Evolutionary conservation across 2,888 invertebrate species (phyloP).

Genomic region (Aricia artaxerxes): DNA sequence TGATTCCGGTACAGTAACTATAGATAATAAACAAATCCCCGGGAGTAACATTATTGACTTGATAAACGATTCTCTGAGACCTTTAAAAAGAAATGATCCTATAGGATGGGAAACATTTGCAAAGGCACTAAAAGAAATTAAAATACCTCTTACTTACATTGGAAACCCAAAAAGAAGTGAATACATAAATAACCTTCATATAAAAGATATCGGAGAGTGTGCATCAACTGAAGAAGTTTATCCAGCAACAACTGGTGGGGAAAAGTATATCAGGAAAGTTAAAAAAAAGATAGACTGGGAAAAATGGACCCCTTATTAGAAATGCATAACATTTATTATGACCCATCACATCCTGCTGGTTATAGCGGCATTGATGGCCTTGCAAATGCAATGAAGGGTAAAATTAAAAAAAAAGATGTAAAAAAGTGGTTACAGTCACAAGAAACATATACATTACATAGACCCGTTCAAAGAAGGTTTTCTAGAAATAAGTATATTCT

Average conservation of each 20-base stretch:
- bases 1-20: no score
- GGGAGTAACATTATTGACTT: slow-evolving; percentile 39
- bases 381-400: slow-evolving; percentile 41
- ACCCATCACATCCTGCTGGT: slow-evolving; percentile 43
- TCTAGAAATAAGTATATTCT: slow-evolving; percentile 42
- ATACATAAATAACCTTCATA: slow-evolving; percentile 36
- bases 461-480: slow-evolving; percentile 40
- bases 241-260: no score
- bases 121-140: slow-evolving; percentile 41
- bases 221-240: background rate
- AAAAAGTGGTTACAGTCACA: slow-evolving; percentile 42
- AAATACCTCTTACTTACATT: slow-evolving; percentile 43
- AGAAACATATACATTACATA: slow-evolving; percentile 44
- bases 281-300: slow-evolving; percentile 43
- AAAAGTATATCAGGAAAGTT: background rate
- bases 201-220: slow-evolving; percentile 21
- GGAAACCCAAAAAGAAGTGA: slow-evolving; percentile 43
- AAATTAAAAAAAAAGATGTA: slow-evolving; percentile 40
- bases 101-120: slow-evolving; percentile 46
- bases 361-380: slow-evolving; percentile 42
- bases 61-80: slow-evolving; percentile 44
- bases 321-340: slow-evolving; percentile 44
- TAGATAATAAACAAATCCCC: no score
- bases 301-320: slow-evolving; percentile 47
- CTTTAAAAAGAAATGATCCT: slow-evolving; percentile 44